phyloP scores from a whole-genome alignment of 2,113 vertebrate genomes.

The Silurus glanis region DNA sequence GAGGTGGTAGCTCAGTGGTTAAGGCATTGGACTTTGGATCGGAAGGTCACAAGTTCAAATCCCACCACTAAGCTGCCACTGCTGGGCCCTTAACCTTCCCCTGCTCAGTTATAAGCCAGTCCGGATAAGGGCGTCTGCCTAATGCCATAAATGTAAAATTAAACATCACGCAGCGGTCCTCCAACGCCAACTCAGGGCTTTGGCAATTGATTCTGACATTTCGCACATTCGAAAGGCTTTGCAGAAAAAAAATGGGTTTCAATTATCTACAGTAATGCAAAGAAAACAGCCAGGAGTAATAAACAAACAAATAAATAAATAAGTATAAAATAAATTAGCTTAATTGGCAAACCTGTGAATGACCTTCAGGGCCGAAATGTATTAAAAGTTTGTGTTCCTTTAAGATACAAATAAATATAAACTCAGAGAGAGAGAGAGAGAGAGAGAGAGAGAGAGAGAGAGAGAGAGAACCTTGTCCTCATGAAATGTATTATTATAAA shows the following conservation, averaged over 20 bases:
- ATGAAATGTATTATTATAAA: not conserved
- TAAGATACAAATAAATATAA: not conserved
- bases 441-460: no score
- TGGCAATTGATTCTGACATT: not conserved
- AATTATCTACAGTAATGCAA: not conserved
- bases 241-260: not conserved
- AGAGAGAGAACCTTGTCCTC: not conserved
- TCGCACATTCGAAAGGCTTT: not conserved
- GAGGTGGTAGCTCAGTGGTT: no score
- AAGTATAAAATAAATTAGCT: not conserved
- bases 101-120: no score
- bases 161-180: not conserved
- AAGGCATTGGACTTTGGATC: no score
- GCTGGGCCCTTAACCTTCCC: no score
- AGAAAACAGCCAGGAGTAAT: not conserved
- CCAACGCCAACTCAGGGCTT: conserved; percentile 16
- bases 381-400: not conserved
- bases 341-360: not conserved
- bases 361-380: not conserved
- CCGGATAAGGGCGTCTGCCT: no score
- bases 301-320: not conserved
- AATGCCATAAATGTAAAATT: no score
- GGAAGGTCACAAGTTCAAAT: no score
- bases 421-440: not conserved
- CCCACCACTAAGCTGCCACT: no score